A percentile compares a stretch with the other conserved stretches of the same genome.
These are phyloP conservation scores for Lycaena phlaeas DNA, from an alignment of 2,888 invertebrate species.

Conservation along the genomic window DNA sequence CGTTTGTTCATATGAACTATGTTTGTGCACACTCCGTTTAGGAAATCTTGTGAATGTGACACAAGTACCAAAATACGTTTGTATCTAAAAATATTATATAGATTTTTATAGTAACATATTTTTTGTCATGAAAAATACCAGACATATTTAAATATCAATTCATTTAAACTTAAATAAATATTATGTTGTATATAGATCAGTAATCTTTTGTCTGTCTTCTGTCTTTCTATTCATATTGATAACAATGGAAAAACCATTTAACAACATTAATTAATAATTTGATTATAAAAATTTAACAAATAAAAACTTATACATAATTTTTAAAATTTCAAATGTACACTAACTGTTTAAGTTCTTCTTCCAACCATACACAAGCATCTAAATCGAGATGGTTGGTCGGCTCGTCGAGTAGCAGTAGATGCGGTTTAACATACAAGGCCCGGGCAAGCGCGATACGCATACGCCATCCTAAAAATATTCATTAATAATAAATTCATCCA, in stretches of 20 bases:
- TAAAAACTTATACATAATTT: not conserved
- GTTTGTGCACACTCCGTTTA: constrained; percentile 97
- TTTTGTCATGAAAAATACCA: no score
- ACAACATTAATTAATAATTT: no score
- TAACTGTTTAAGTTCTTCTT: constrained; percentile 94
- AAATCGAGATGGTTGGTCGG: constrained; percentile 99
- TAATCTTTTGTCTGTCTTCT: no score
- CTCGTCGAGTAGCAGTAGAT: constrained; percentile 95
- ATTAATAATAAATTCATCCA: not conserved
- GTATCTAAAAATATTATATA: constrained; percentile 74
- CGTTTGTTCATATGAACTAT: constrained; percentile 96
- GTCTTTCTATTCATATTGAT: no score
- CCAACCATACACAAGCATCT: constrained; percentile 99
- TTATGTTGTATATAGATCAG: no score
- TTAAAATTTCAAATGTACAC: constrained; percentile 24
- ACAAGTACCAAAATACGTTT: constrained; percentile 97
- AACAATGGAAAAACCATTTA: no score
- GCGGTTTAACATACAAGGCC: constrained; percentile 98
- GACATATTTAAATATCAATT: no score
- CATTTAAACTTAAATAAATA: no score
- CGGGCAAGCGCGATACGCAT: constrained; percentile 98
- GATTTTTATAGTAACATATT: no score
- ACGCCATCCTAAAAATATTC: constrained; percentile 88
- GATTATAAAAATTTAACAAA: no score
- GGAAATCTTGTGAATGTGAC: constrained; percentile 99